A percentile compares a stretch with the other conserved stretches of the same genome.
Evolutionary conservation across 2,797 vertebrate genomes (phyloP).

Genomic region (Eulemur rubriventer): DNA sequence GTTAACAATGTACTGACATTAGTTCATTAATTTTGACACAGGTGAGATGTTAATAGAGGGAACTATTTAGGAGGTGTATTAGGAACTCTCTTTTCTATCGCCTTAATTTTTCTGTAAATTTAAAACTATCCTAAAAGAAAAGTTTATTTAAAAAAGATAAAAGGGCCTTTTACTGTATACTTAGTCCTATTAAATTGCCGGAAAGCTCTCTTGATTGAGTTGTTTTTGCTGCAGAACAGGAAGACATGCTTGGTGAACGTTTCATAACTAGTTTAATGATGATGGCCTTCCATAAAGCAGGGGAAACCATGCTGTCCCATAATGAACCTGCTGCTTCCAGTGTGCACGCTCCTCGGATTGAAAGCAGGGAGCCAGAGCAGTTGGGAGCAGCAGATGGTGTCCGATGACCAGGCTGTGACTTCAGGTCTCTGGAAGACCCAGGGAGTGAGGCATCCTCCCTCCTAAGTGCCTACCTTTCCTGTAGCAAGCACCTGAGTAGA

Average conservation of each 20-base stretch:
- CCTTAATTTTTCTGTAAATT: not conserved
- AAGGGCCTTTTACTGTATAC: not conserved
- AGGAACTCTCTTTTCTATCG: not conserved
- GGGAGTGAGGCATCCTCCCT: not conserved
- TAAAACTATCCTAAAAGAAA: not conserved
- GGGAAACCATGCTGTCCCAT: not conserved
- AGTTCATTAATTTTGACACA: not conserved
- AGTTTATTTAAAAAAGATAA: not conserved
- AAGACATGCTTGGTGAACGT: not conserved
- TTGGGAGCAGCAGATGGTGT: slow-evolving; percentile 51
- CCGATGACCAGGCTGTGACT: slow-evolving; percentile 37
- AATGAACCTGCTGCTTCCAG: not conserved
- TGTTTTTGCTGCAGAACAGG: slow-evolving; percentile 35
- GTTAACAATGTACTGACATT: not conserved
- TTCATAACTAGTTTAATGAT: slow-evolving; percentile 32
- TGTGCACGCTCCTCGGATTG: not conserved
- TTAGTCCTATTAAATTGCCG: not conserved
- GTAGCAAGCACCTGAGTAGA: not conserved
- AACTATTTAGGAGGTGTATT: no score
- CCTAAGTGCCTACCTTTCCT: not conserved
- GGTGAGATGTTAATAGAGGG: not conserved
- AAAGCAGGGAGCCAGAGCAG: not conserved
- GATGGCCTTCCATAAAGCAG: slow-evolving; percentile 5
- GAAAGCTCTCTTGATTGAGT: not conserved
- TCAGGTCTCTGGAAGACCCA: not conserved